phyloP scores from a whole-genome alignment of 2,797 vertebrate species.

The Mormyrops boulengeri region DNA sequence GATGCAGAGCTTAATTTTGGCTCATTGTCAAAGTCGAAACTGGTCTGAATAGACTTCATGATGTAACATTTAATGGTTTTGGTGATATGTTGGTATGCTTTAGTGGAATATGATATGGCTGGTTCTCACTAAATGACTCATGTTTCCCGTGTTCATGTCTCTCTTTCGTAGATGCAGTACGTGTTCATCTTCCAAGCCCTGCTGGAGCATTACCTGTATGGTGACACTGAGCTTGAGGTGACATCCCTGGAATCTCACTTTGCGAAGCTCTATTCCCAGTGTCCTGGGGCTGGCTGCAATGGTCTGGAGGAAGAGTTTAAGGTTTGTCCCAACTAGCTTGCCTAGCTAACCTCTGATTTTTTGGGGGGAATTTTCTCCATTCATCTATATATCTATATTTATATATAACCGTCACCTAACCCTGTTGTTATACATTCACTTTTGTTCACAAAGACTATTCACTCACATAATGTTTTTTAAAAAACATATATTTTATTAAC shows the following conservation, averaged over 20 bases:
- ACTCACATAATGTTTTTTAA: not conserved
- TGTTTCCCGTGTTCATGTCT: not conserved
- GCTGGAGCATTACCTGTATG: constrained; percentile 92
- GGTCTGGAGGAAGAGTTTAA: constrained; percentile 96
- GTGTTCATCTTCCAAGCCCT: constrained; percentile 98
- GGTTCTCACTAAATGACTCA: not conserved
- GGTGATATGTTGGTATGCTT: not conserved
- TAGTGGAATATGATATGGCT: not conserved
- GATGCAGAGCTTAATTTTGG: not conserved
- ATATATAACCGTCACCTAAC: not conserved
- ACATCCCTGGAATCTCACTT: constrained; percentile 92
- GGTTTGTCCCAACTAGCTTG: constrained; percentile 49
- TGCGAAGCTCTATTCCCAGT: constrained; percentile 87
- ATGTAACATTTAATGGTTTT: not conserved
- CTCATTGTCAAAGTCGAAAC: not conserved
- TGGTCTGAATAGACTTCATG: not conserved
- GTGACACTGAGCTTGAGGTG: constrained; percentile 96
- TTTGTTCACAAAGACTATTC: not conserved
- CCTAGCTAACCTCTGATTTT: not conserved
- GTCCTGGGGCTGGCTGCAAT: constrained; percentile 81
- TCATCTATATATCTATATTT: not conserved
- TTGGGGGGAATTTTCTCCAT: not conserved
- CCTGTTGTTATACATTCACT: not conserved
- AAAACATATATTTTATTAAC: not conserved
- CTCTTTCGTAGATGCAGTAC: constrained; percentile 84